Percentiles rank a stretch among this genome's conserved stretches.
Conservation (phyloP, 2,113 vertebrate species). For the Phylloscopus trochilus region DNA sequence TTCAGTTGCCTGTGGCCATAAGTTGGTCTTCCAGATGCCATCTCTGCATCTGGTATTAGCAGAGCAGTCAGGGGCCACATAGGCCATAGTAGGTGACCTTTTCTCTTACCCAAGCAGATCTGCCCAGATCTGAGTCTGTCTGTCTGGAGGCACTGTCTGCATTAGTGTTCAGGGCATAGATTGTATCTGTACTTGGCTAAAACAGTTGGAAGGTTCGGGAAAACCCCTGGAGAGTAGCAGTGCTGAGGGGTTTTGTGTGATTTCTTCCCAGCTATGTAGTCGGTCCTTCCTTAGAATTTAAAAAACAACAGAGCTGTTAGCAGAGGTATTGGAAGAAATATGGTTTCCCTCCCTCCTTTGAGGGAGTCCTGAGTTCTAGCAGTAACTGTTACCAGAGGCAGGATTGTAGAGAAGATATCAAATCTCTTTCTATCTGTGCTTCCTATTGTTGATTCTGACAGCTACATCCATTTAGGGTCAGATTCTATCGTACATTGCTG, state of each 20-base stretch:
- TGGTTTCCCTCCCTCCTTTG: background rate
- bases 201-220: background rate
- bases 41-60: background rate
- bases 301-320: background rate
- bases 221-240: background rate
- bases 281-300: background rate
- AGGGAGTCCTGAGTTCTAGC: background rate
- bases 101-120: background rate
- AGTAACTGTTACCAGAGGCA: slow-evolving; percentile 9
- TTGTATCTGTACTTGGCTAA: background rate
- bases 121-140: background rate
- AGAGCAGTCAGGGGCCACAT: background rate
- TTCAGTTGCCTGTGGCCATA: slow-evolving; percentile 6
- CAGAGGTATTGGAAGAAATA: background rate
- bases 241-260: background rate
- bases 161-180: background rate
- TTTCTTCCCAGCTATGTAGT: background rate
- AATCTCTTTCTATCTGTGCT: slow-evolving; percentile 21
- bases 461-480: slow-evolving; percentile 8
- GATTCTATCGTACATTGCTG: background rate
- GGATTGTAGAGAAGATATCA: background rate
- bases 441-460: slow-evolving; percentile 30
- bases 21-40: background rate
- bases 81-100: background rate
- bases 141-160: background rate